Base-by-base conservation (phyloP, 2,888 invertebrate genomes). In the Actias luna region DNA sequence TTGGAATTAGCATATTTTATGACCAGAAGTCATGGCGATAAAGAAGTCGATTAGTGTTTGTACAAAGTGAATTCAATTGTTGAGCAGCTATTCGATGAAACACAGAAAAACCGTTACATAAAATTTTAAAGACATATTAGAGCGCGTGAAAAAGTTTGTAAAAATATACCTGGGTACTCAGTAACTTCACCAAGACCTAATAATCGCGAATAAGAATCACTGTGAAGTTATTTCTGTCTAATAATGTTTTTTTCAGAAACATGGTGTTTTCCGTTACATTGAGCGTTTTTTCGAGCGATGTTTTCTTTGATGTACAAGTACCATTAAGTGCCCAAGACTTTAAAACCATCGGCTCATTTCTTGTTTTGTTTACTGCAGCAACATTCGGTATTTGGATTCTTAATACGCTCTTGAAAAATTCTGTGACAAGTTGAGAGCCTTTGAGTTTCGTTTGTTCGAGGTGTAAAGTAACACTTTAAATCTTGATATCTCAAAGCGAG, bases 191-290 rank as follows among this genome's bases (percentile, higher is more conserved):
- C 72, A 79, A 75, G 83, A 82, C 87, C 85, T 83, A 89, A 88
- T 89, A 87, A 88, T 85, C 84, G 85, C 74, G 84, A 82, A 82
- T 82, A 80, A 82, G 85, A 88, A 80, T 85, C 86, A 81, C 81
- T 86, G 86, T 84, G 85, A 84, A 83, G 82, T 88, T 84, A 89
- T 89, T 88, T 89, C 87, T 88, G 85, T 85, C 79, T 80, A 79
- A 85, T 87, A 87, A 87, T 87, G 81, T 81, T 80, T 82, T 81
- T 82, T n/a, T n/a, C 82, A 84, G 85, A 88, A 88, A 86, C 79
- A 86, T 85, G 75, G 72, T 77, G 74, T 83, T 83, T 80, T 79
- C 75, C 76, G 75, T 80, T 70, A 78, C 82, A 74, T 77, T 68
- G 75, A 71, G 10, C 1, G 22, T 74, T 79, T 82, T 80, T 80